Conservation (phyloP, 1,140 invertebrate genomes). For the Drosophila subpulchrella region DNA sequence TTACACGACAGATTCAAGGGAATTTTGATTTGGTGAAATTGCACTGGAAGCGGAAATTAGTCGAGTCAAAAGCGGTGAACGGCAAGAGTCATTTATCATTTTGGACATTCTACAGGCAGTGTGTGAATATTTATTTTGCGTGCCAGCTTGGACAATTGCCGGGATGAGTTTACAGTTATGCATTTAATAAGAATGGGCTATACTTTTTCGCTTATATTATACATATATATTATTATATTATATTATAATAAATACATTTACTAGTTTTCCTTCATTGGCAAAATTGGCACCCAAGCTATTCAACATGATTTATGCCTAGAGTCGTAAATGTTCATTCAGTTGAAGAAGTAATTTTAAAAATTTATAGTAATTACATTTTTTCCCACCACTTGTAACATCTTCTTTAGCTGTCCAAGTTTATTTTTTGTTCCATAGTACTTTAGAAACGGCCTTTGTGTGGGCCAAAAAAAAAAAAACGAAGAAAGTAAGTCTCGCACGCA, state of each 20-base stretch:
- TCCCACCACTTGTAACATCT: conserved; percentile 6
- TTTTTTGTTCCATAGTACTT: conserved; percentile 46
- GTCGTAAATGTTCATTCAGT: conserved; percentile 13
- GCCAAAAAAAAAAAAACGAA: conserved; percentile 24
- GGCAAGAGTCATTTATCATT: conserved; percentile 67
- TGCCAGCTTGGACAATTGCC: conserved; percentile 51
- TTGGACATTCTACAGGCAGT: conserved; percentile 28
- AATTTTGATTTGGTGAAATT: conserved; percentile 76
- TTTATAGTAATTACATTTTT: conserved; percentile 23
- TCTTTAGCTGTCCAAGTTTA: conserved; percentile 1
- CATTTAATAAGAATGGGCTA: conserved; percentile 57
- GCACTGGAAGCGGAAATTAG: conserved; percentile 68
- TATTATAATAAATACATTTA: not conserved
- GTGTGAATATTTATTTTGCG: conserved; percentile 24
- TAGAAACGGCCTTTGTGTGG: conserved; percentile 71
- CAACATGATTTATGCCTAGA: conserved; percentile 24
- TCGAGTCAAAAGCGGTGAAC: conserved; percentile 34
- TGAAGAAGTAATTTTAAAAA: conserved; percentile 1
- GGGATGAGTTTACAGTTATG: conserved; percentile 66
- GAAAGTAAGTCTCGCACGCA: conserved; percentile 64
- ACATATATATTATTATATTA: too few relatives aligned
- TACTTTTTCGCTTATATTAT: too few relatives aligned
- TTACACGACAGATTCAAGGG: conserved; percentile 70
- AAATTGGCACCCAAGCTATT: not conserved
- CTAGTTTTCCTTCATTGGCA: not conserved